Evolutionary conservation across 2,888 invertebrate genomes (phyloP).

Genomic region (Willowsia nigromaculata): DNA sequence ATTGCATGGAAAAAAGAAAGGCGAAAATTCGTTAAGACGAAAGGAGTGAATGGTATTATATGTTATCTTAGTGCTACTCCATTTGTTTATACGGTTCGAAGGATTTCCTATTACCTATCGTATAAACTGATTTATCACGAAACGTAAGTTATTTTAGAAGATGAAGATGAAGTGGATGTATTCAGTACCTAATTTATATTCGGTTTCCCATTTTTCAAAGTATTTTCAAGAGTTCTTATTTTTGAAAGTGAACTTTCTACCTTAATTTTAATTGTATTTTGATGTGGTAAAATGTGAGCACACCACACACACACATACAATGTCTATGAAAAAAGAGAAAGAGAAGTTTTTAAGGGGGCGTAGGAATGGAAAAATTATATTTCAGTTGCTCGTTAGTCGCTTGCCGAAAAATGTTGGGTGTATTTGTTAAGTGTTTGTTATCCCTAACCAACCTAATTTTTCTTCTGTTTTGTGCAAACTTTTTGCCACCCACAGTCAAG

Average conservation of each 20-base stretch:
- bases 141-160: background rate
- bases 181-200: too few species aligned
- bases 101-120: background rate
- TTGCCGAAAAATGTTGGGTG: too few species aligned
- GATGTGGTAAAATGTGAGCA: slow-evolving; percentile 8
- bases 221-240: too few species aligned
- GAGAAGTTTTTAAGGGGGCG: background rate
- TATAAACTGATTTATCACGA: background rate
- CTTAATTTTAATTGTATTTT: slow-evolving; percentile 11
- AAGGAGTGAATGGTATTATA: background rate
- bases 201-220: too few species aligned
- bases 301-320: too few species aligned
- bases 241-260: background rate
- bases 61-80: background rate
- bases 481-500: slow-evolving; percentile 2
- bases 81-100: background rate
- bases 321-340: background rate
- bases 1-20: background rate
- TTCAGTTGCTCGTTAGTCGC: too few species aligned
- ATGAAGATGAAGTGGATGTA: too few species aligned
- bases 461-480: background rate
- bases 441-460: slow-evolving; percentile 4
- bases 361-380: background rate
- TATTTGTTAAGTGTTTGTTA: background rate
- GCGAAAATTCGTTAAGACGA: slow-evolving; percentile 4